Base-by-base conservation (phyloP, 2,797 vertebrate genomes). In the Rousettus madagascariensis region DNA sequence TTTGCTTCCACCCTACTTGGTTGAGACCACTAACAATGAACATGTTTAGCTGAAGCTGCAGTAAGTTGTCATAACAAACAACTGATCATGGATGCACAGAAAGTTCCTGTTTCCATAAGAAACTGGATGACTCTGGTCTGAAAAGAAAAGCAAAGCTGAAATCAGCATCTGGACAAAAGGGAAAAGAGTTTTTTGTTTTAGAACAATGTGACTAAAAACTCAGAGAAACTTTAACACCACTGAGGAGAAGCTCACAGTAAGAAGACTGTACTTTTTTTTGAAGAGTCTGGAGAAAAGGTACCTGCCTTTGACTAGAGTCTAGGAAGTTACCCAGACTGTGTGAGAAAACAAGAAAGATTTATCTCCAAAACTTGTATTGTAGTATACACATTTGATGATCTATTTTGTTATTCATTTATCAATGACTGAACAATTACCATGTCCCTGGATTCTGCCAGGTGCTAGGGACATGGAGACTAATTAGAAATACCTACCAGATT, bases 91-190 rank as follows among this genome's bases (percentile, higher is more conserved):
- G 46, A 84, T 49, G 19, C 43, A 86, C 13, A 84, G 80, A 51
- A 96, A 93, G 74, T 88, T 20, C 19, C 68, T 43, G 38, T 75
- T 94, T 92, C 53, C 66, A 0, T 49, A 85, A 90, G 53, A 79
- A 80, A 95, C 57, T 79, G 53, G 38, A 87, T 66, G 53, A 90
- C 83, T 89, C 55, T 77, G 43, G 53, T 90, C 80, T 75, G 59
- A 96, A 83, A 89, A 84, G 57, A 86, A 82, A 88, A 86, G 49
- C 28, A 95, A 94, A 57, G 77, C 90, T 71, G 53, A 96, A 94
- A 83, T n/a, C 84, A 94, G 65, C 80, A 94, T 94, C 65, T 95
- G 85, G 28, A 96, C 49, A 93, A 90, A 36, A 49, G 22, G 30
- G 16, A 86, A 91, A 82, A 86, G 30, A 46, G 28, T 43, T 53